Base-by-base conservation (phyloP, 64 coral and sea anemone genomes). In the Actinia equina region DNA sequence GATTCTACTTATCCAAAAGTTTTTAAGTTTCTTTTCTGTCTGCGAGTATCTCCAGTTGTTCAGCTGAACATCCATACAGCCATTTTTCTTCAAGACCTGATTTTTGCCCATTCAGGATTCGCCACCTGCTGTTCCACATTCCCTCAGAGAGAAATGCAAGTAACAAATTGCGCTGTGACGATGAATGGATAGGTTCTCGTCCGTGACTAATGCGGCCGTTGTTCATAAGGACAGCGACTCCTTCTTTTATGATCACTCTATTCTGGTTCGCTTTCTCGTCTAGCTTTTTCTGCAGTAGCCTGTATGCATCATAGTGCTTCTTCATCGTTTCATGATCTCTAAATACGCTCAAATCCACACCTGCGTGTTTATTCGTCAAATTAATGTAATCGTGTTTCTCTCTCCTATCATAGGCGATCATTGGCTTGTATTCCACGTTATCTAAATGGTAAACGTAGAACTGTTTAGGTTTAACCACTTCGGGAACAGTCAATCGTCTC, bases 41-140 rank as follows among this genome's bases (percentile, higher is more conserved):
- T 41, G 92, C 87, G 3, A 93, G 83, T 22, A 93, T 84, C 83
- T 56, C 54, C 22, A 93, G 25, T 0, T 88, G 62, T 54, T 93
- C 77, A 22, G 89, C 71, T 54, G 91, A 89, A 57, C 91, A 93
- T 23, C 91, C 91, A 63, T 80, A 63, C 7, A 93, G 43, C 82
- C 92, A 89, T 65, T 89, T 89, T 22, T 82, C 83, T 7, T 93
- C 83, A 53, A 93, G 83, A n/a, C 83, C 88, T 46, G 92, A 85
- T 89, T 86, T 93, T 57, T 89, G 59, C 1, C 92, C 83, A 18
- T 44, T 42, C 1, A 93, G 51, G 19, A 93, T 84, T 43, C 91
- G 71, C 82, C 82, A 80, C 15, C 91, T 27, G 23, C 67, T 89
- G 17, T 88, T 83, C 69, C 84, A 93, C 27, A 70, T 82, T 16